Evolutionary conservation across 1,140 invertebrate species (phyloP).

Genomic region (Bicyclus anynana): DNA sequence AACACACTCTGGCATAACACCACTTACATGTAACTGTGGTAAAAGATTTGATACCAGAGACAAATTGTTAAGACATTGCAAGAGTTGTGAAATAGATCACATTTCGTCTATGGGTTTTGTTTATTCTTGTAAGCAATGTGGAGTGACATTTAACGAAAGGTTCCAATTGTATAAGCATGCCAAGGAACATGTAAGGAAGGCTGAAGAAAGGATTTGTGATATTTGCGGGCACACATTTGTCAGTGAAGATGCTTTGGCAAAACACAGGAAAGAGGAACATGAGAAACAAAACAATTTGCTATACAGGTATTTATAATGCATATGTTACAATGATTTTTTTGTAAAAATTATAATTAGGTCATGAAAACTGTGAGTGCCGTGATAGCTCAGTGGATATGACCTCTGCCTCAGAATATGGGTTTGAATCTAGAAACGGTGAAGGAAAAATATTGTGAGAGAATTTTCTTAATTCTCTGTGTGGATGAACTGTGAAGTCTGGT

Average conservation of each 20-base stretch:
- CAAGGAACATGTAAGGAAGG: slow-evolving; percentile 47
- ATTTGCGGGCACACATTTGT: slow-evolving; percentile 55
- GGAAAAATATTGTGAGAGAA: too few relatives aligned
- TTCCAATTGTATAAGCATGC: slow-evolving; percentile 58
- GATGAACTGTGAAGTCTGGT: too few relatives aligned
- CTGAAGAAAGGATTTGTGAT: slow-evolving; percentile 53
- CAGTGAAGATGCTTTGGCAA: slow-evolving; percentile 44
- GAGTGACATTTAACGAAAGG: slow-evolving; percentile 47
- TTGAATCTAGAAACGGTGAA: too few relatives aligned
- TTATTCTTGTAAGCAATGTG: slow-evolving; percentile 59
- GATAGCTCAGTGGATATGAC: too few relatives aligned
- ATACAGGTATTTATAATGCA: slow-evolving; percentile 54
- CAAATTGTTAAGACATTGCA: slow-evolving; percentile 40
- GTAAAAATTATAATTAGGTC: too few relatives aligned
- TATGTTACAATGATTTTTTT: too few relatives aligned
- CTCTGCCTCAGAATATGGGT: too few relatives aligned
- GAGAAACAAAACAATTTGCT: slow-evolving; percentile 34
- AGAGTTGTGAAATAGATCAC: slow-evolving; percentile 45
- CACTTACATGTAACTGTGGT: slow-evolving; percentile 52
- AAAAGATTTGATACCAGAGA: slow-evolving; percentile 46
- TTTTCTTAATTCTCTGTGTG: too few relatives aligned
- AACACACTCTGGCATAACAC: slow-evolving; percentile 36
- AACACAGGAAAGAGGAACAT: slow-evolving; percentile 53
- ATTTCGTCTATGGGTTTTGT: slow-evolving; percentile 42
- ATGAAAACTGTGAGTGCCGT: too few relatives aligned